Evolutionary conservation across 2,113 vertebrate genomes (phyloP), one percentile per base, ranked within the genome.

Genomic region (Notechis scutatus): DNA sequence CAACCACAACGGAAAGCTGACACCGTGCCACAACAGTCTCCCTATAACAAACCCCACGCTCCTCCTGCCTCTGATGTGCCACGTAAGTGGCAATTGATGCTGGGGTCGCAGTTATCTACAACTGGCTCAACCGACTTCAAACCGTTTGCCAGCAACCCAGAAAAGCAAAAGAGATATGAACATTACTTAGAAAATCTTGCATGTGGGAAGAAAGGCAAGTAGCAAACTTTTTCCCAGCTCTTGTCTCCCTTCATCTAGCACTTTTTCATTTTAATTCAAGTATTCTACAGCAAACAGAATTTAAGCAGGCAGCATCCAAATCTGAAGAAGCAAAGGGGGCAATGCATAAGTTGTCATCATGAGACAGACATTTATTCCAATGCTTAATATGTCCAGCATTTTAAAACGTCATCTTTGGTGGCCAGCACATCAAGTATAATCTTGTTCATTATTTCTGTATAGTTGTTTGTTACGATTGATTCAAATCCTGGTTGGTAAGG

Each of bases 101-200:
- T 93, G 57, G 95, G 93, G 3, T 90, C 85, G 0, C 95, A 97
- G 64, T 15, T 91, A 7, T 93, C 0, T 95, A 94, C 94, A 42
- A 61, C 95, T 23, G 94, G 93, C 94, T 95, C 97, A 52, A 97
- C 97, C 96, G 97, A 96, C 89, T 99, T 99, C 97, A 98, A 95
- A 93, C 99, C 99, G 0, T 99, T 99, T 55, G 97, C 98, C 87
- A 98, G 97, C 93, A 97, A 98, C 93, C 97, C 98, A 18, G 98
- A 98, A 93, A 99, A 99, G 94, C 99, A 99, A 97, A 98, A 96
- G 2, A 98, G 99, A 95, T 99, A 99, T 0, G 99, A 99, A 87
- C 96, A 95, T 45, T 99, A 98, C 97, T 96, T 99, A 96, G 95
- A 50, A 93, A 96, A 93, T 10, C 97, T 99, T 85, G 98, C 96